Percentiles rank a stretch among this genome's conserved stretches.
These are phyloP conservation scores for Drosophila teissieri DNA, from an alignment of 1,140 invertebrate genomes.

Conservation along the genomic window DNA sequence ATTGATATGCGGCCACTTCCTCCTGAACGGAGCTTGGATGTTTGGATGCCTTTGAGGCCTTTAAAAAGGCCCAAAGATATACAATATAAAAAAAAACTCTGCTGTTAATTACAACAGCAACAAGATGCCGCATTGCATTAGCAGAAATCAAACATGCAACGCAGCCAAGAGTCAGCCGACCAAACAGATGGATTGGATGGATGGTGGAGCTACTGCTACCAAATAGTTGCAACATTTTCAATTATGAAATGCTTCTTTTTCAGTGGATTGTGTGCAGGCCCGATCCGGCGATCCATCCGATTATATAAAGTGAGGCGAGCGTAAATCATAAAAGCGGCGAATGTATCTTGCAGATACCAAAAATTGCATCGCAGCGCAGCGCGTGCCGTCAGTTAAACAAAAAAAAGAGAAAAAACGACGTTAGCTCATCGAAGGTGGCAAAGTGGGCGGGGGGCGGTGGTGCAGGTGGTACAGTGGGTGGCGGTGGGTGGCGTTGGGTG, in stretches of 20 bases:
- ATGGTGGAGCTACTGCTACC: conserved; percentile 43
- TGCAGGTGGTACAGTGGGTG: conserved; percentile 8
- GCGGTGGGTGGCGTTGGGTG: conserved; percentile 1
- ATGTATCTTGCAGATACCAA: conserved; percentile 61
- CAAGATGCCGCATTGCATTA: conserved; percentile 75
- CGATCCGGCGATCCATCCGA: conserved; percentile 16
- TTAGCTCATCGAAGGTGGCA: conserved; percentile 31
- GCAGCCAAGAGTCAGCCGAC: conserved; percentile 44
- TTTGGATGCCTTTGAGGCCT: conserved; percentile 11
- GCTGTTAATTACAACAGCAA: conserved; percentile 49
- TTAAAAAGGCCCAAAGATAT: neutral
- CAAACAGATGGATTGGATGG: conserved; percentile 29
- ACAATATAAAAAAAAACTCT: neutral
- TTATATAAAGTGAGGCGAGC: conserved; percentile 59
- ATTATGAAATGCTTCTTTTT: conserved; percentile 73
- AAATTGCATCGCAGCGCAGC: conserved; percentile 61
- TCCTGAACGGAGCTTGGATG: conserved; percentile 14
- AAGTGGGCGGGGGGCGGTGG: conserved; percentile 21
- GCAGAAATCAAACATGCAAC: conserved; percentile 71
- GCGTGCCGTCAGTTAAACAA: conserved; percentile 58
- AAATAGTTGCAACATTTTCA: conserved; percentile 79
- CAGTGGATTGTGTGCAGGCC: conserved; percentile 37
- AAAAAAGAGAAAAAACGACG: conserved; percentile 19
- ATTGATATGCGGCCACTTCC: conserved; percentile 49
- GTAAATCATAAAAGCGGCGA: conserved; percentile 60